Base-by-base conservation (phyloP, 2,888 invertebrate genomes). In the Fissipunctia ypsillon region DNA sequence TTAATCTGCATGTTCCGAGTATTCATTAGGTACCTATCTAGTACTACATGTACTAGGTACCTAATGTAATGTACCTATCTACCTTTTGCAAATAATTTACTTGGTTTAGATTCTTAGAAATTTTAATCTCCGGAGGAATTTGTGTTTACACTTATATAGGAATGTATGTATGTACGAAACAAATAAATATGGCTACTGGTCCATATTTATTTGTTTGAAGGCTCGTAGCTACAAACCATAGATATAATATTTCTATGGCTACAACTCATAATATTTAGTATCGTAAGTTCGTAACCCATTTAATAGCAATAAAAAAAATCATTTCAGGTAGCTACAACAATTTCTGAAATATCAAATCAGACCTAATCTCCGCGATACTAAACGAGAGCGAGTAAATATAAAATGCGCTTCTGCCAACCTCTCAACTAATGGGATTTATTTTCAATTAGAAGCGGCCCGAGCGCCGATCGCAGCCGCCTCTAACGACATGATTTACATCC, bases 401-500 rank as follows among this genome's bases (percentile, higher is more conserved):
- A 88, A 91, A 89, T 88, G 87, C 88, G 87, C 85, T 89, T 88
- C 87, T 86, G 87, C 85, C 87, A 80, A 83, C 84, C 87, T 87
- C 85, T 84, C 84, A 75, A 79, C 88, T 92, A 93, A 94, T 93
- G 90, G 91, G 90, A 93, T 93, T 94, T 93, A 94, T 93, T 94
- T 94, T 91, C 92, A 94, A 94, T 94, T 94, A 93, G 90, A 91
- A 79, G 69, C 70, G 76, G 81, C 87, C 82, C 83, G 81, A 68
- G 85, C 84, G 86, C 83, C 88, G 90, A 91, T 92, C 88, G 91
- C 90, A 88, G 90, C 83, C 87, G 88, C 88, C 88, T 87, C 88
- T 93, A 93, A 93, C 92, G 91, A 92, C 92, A 92, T 93, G 92
- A 94, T 94, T 94, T 93, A 93, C 92, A 93, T 91, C 90, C 88